Conservation (phyloP, 2,797 vertebrate genomes). For the Allobates femoralis region DNA sequence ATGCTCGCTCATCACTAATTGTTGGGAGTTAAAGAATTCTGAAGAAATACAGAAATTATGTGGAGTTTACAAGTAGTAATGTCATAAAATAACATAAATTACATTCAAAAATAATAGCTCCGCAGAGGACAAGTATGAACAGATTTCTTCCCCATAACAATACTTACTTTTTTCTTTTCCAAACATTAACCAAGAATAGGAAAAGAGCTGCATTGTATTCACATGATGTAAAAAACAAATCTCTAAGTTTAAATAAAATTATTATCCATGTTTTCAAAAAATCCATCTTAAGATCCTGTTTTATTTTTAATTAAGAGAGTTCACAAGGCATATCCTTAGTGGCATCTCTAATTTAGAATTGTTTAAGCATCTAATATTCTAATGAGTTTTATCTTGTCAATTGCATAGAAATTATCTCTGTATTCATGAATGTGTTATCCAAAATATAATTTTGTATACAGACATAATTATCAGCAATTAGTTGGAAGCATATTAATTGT, state of each 20-base stretch:
- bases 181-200: no score
- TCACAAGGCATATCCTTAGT: conserved; percentile 31
- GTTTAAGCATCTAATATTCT: conserved; percentile 51
- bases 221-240: background rate
- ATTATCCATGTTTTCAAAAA: background rate
- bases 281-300: conserved; percentile 25
- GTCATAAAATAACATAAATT: background rate
- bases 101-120: background rate
- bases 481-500: conserved; percentile 56
- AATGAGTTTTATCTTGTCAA: conserved; percentile 57
- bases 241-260: background rate
- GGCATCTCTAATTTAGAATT: conserved; percentile 42
- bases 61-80: background rate
- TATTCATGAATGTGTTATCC: conserved; percentile 45
- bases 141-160: background rate
- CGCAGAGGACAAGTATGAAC: background rate
- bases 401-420: conserved; percentile 50
- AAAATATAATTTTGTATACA: conserved; percentile 53
- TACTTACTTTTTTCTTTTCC: background rate
- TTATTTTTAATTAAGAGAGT: conserved; percentile 50
- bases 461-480: conserved; percentile 57
- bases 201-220: background rate
- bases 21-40: no score
- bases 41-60: background rate
- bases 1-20: no score